phyloP scores from a whole-genome alignment of 2,888 invertebrate species.

The Pristionchus fissidentatus region DNA sequence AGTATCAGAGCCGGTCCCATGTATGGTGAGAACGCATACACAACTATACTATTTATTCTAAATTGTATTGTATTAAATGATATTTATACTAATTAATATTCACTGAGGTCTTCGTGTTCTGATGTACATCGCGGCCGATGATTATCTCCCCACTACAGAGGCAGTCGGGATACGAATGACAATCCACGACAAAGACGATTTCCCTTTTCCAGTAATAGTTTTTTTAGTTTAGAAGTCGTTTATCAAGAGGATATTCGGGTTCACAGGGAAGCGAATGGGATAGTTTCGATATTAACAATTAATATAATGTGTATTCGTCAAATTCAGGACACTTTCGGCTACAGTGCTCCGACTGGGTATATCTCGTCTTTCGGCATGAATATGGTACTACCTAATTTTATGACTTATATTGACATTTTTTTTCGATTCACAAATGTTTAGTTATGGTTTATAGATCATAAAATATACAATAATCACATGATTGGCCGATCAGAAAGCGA shows the following conservation, averaged over 20 bases:
- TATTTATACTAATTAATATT: background rate
- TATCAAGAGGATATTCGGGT: too few relatives aligned
- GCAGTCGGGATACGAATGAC: conserved; percentile 69
- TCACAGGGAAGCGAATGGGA: too few relatives aligned
- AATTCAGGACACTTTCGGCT: conserved; percentile 68
- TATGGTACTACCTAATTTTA: conserved; percentile 24
- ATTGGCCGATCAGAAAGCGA: conserved; percentile 58
- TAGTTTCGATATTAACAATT: background rate
- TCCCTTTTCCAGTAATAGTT: conserved; percentile 65
- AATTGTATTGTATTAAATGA: background rate
- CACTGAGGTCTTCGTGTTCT: conserved; percentile 67
- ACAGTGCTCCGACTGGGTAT: conserved; percentile 72
- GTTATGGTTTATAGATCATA: background rate
- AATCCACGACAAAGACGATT: conserved; percentile 72
- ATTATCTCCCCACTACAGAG: conserved; percentile 72
- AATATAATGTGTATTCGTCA: background rate
- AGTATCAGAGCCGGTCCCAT: conserved; percentile 67
- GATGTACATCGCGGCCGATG: conserved; percentile 69
- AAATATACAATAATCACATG: background rate
- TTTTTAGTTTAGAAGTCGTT: too few relatives aligned
- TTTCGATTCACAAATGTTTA: background rate
- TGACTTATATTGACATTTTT: background rate
- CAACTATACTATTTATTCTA: too few relatives aligned
- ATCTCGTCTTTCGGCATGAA: conserved; percentile 73
- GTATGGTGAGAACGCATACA: conserved; percentile 4